Evolutionary conservation across 2,888 invertebrate genomes (phyloP), one percentile per base, ranked within the genome.

Genomic region (Boloria selene): DNA sequence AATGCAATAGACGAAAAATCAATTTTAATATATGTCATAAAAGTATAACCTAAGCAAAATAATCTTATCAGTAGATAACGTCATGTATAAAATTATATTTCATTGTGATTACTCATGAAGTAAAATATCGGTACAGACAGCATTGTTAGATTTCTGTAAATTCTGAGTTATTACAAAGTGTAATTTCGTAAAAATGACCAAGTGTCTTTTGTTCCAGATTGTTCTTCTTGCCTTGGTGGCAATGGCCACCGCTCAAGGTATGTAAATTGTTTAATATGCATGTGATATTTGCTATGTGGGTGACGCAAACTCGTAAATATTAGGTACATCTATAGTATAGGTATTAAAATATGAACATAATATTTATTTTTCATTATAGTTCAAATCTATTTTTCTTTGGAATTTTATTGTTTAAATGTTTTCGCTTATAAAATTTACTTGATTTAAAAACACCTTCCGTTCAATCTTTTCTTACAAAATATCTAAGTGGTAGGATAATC

Each of bases 141-240:
- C 31, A 38, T 38, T 38, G 31, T 38, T 7, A 10, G 31, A 38
- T 38, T 53, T 17, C 44, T 7, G 1, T 7, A 2, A 6, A 38
- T 10, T 38, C 31, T 44, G 13, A 56, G 44, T 56, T 56, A 3
- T 3, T 56, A 13, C 5, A 5, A 56, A 45, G 13, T 22, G 47
- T 49, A 38, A 16, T 59, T 58, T 52, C 38, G 31, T 52, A 31
- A 52, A 52, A 52, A 64, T 64, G 64, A 58, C 52, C 5, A 58
- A 59, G 14, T 31, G 52, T 42, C 18, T 70, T 53, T 45, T 62
- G 18, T 68, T 68, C 70, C 84, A 84, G 84, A 70, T 82, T 16
- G 64, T 84, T 62, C 67, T 79, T 10, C 61, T 82, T 53, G 79
- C 75, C 38, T 52, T 83, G 6, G 68, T 81, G 60, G 83, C 79